Base-by-base conservation (phyloP, 2,797 vertebrate genomes). In the Hipposideros larvatus region DNA sequence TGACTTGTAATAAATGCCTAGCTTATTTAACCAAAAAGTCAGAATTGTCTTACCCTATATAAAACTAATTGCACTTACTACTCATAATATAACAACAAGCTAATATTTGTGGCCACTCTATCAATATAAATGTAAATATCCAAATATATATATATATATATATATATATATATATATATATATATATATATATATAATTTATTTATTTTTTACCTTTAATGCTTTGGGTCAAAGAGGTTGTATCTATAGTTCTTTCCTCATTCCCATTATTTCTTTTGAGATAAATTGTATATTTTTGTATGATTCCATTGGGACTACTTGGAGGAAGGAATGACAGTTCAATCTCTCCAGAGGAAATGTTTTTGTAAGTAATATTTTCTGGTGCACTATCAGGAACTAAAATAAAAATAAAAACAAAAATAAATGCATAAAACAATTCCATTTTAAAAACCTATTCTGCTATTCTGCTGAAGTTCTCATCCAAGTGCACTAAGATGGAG, bases 341-440 rank as follows among this genome's bases (percentile, higher is more conserved):
- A 93, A 99, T 98, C 97, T 98, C 98, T 83, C 24, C 94, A 57
- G 99, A 98, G 90, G 99, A 98, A 87, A 99, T 98, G 75, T 99
- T 98, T 94, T 78, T 98, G 63, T 98, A 99, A 57, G 98, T 98
- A 97, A 99, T 96, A 51, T 98, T 98, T 98, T 98, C 98, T 94
- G 99, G 99, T 73, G 98, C 98, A 95, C 98, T 98, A 91, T 97
- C 98, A 53, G 99, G 99, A 79, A 98, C 99, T 99, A 87, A 97
- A 55, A 90, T 63, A 90, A 97, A 94, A 96, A 85, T 55, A 96
- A 98, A 99, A 91, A 98, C 11, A 26, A 61, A 80, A 92, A 51
- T 51, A 51, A 43, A 71, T 78, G 15, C 11, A 75, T 80, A 66
- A 96, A 92, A 87, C 2, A 71, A 65, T 63, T 83, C 34, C 9